Percentiles rank a stretch among this genome's conserved stretches.
These are phyloP conservation scores for Trinorchestia longiramus DNA, from an alignment of 1,140 invertebrate genomes.

Conservation along the genomic window DNA sequence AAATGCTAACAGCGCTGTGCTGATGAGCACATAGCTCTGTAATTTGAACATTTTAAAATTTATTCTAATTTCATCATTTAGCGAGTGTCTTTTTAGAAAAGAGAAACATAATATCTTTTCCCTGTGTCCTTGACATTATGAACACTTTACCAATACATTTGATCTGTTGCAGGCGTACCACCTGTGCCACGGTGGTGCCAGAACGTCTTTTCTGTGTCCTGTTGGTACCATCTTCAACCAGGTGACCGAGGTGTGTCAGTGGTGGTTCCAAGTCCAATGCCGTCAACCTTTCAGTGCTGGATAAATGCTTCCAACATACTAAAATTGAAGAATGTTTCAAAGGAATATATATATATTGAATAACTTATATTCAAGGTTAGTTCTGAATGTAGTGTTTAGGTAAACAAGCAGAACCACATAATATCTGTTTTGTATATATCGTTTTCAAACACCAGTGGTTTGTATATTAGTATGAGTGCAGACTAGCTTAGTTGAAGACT, in stretches of 20 bases:
- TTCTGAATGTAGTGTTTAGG: background rate
- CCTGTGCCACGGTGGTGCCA: constrained; percentile 77
- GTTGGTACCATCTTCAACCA: constrained; percentile 89
- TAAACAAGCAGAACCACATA: background rate
- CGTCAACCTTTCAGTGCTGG: constrained; percentile 25
- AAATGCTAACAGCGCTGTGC: no score
- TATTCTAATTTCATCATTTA: no score
- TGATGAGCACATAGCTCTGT: no score
- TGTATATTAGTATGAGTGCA: no score
- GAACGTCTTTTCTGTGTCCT: constrained; percentile 86
- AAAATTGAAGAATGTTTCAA: background rate
- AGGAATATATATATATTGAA: background rate
- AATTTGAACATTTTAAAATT: no score
- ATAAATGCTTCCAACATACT: background rate
- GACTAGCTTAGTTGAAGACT: no score
- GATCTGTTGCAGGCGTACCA: constrained; percentile 20
- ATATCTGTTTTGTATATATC: background rate
- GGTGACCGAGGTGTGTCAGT: constrained; percentile 81
- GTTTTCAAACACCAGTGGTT: background rate
- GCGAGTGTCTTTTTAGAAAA: no score
- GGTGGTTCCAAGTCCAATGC: constrained; percentile 73
- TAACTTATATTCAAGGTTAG: background rate
- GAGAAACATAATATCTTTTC: no score
- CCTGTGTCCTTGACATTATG: background rate
- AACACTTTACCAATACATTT: background rate